Percentiles rank a stretch among this genome's conserved stretches.
phyloP scores from a whole-genome alignment of 2,888 invertebrate genomes.

The Drosophila macrothrix region DNA sequence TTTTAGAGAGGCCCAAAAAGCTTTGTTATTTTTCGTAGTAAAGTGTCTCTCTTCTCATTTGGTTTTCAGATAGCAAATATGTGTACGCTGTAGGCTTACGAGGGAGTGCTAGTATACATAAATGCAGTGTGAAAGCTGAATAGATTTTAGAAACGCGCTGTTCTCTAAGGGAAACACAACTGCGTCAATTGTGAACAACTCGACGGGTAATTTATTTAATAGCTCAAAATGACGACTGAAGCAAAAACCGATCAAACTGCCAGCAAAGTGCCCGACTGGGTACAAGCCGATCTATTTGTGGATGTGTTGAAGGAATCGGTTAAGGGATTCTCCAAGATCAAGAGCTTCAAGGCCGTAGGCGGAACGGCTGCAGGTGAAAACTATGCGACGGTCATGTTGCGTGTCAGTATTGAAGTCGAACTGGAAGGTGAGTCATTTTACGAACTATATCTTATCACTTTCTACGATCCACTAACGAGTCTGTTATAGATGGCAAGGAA shows the following conservation, averaged over 20 bases:
- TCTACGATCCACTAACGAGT: too few species aligned
- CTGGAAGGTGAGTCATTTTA: slow-evolving; percentile 56
- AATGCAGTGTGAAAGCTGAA: neutral
- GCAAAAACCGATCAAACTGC: neutral
- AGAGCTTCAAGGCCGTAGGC: slow-evolving; percentile 39
- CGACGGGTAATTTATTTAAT: neutral
- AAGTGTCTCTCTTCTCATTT: neutral
- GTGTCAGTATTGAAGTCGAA: slow-evolving; percentile 67
- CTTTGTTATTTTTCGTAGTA: slow-evolving; percentile 3
- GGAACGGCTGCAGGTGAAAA: slow-evolving; percentile 79
- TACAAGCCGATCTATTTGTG: slow-evolving; percentile 50
- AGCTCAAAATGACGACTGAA: slow-evolving; percentile 28
- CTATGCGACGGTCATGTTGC: slow-evolving; percentile 78
- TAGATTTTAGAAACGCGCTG: slow-evolving; percentile 11
- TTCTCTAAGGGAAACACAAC: slow-evolving; percentile 1
- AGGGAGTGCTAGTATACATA: slow-evolving; percentile 13
- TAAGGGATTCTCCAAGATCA: slow-evolving; percentile 40
- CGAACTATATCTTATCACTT: neutral
- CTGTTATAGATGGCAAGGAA: slow-evolving; percentile 36
- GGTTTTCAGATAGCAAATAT: neutral
- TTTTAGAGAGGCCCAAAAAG: slow-evolving; percentile 11
- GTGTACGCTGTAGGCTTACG: neutral
- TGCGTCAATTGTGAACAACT: neutral
- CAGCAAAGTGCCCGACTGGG: slow-evolving; percentile 51
- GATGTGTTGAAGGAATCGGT: slow-evolving; percentile 44